Evolutionary conservation across 2,113 vertebrate genomes (phyloP).

Genomic region (Paratilapia polleni): DNA sequence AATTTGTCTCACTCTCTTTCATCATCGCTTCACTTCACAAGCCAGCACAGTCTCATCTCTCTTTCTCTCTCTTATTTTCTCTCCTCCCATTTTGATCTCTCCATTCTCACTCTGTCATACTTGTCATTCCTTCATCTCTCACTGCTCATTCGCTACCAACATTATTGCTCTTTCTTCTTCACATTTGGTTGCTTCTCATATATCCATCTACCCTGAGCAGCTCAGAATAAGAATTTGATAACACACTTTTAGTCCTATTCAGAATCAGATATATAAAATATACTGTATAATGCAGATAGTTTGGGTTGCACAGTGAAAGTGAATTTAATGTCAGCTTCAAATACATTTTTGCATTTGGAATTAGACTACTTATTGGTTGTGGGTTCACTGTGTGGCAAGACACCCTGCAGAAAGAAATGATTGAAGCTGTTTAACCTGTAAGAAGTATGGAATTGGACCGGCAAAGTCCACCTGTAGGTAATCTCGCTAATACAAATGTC

Average conservation of each 20-base stretch:
- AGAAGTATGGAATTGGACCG: too few species aligned
- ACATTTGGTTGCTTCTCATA: constrained; percentile 1
- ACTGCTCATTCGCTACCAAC: background rate
- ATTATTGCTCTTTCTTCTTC: constrained; percentile 10
- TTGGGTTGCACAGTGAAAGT: background rate
- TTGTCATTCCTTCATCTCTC: background rate
- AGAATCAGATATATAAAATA: background rate
- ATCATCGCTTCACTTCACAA: constrained; percentile 45
- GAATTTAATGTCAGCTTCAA: background rate
- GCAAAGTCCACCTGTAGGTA: too few species aligned
- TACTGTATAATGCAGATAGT: background rate
- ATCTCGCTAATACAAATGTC: background rate
- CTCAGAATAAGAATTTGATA: background rate
- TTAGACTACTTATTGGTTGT: background rate
- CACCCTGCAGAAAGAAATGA: background rate
- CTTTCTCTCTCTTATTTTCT: background rate
- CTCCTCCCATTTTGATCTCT: constrained; percentile 18
- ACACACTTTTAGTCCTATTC: background rate
- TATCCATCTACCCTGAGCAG: background rate
- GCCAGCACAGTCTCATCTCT: constrained; percentile 20
- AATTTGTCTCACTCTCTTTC: constrained; percentile 48
- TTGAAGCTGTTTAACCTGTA: background rate
- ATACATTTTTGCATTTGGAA: background rate
- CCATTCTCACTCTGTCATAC: constrained; percentile 13
- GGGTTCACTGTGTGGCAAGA: background rate